phyloP scores from a whole-genome alignment of 2,797 vertebrate genomes.

The Ceryle rudis region DNA sequence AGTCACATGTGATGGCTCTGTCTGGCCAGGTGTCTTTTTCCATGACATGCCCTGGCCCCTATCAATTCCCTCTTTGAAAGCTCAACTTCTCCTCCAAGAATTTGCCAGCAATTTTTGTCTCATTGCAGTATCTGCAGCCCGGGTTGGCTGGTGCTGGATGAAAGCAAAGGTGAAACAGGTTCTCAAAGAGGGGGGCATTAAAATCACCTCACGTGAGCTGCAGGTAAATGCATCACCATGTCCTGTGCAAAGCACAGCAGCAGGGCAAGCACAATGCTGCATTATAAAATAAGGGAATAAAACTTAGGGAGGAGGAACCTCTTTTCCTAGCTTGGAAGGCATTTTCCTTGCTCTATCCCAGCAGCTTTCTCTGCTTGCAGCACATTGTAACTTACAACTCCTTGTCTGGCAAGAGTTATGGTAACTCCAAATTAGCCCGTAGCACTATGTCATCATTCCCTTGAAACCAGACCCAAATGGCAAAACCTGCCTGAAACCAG shows the following conservation, averaged over 20 bases:
- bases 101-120: background rate
- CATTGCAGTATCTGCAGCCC: background rate
- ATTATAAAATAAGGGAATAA: background rate
- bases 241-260: background rate
- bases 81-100: background rate
- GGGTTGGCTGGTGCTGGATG: background rate
- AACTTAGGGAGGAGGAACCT: background rate
- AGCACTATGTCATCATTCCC: slow-evolving; percentile 16
- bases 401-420: background rate
- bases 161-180: background rate
- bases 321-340: background rate
- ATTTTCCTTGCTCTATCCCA: background rate
- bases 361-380: background rate
- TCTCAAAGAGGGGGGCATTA: background rate
- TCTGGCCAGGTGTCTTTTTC: background rate
- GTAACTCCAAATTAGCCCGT: background rate
- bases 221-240: fast-evolving
- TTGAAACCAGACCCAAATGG: slow-evolving; percentile 49
- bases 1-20: background rate
- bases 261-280: background rate
- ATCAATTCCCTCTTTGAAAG: background rate
- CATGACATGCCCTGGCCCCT: background rate
- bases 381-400: background rate
- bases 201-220: fast-evolving
- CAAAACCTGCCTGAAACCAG: slow-evolving; percentile 59